Base-by-base conservation (phyloP, 2,888 invertebrate genomes). In the Rotaria macrura region DNA sequence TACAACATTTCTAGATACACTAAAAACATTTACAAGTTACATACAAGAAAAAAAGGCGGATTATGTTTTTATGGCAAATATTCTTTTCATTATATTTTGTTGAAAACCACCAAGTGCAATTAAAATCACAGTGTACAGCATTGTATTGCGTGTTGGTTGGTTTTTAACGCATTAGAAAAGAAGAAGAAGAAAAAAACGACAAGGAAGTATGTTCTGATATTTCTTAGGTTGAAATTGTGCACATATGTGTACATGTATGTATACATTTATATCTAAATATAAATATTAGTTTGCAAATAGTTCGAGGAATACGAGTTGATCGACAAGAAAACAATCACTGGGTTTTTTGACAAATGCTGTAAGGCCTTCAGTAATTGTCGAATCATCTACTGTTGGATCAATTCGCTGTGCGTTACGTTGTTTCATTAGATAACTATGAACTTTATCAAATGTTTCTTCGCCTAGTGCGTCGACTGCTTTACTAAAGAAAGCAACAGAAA, bases 311-410 rank as follows among this genome's bases (percentile, higher is more conserved):
- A 90, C 87, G 34, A 91, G 88, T 87, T 90, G 90, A 85, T 91
- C 91, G 34, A 91, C 89, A n/a, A 90, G 87, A 87, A 90, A 90
- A 87, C 90, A 90, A 87, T 90, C 90, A 87, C 89, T 89, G 9
- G 89, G 89, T 85, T 90, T 89, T 85, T 89, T 88, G 34, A 89
- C 89, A 87, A 89, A 88, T 85, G 89, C 87, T 52, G 88, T 84
- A 47, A 90, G 88, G n/a, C 89, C 89, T 34, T 88, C 86, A 88
- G 90, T 89, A n/a, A 91, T 90, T 79, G 88, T 88, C 65, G 88
- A 88, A 86, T 90, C 90, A 40, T 89, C 89, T 17, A 87, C 86
- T 25, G 88, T 88, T 38, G 87, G 86, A 17, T 88, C 87, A 65
- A 87, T 86, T 40, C 34, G 54, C 14, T 84, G 57, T 47, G 85